Evolutionary conservation across 2,888 invertebrate genomes (phyloP).

Genomic region (Endotricha flammealis): DNA sequence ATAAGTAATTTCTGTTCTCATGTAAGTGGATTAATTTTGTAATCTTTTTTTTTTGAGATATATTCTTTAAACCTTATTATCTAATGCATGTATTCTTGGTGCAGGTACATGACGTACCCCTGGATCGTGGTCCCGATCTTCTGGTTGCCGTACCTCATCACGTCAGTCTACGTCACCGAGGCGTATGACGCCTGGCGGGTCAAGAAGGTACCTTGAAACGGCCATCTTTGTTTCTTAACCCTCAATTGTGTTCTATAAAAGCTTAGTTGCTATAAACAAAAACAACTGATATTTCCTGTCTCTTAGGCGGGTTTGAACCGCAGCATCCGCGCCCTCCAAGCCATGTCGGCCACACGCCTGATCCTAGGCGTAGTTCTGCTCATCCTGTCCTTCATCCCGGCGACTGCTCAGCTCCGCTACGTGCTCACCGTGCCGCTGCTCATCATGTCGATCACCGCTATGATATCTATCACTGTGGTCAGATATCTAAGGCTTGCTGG

Average conservation of each 20-base stretch:
- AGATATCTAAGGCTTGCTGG: slow-evolving; percentile 41
- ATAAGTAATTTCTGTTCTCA: too few relatives aligned
- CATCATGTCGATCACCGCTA: slow-evolving; percentile 29
- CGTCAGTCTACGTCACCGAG: slow-evolving; percentile 34
- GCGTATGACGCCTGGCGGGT: slow-evolving; percentile 43
- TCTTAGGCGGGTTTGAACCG: slow-evolving; percentile 51
- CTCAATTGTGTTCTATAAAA: too few relatives aligned
- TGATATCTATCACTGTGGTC: slow-evolving; percentile 36
- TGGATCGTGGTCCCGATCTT: slow-evolving; percentile 57
- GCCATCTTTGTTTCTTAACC: too few relatives aligned
- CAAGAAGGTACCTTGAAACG: slow-evolving; percentile 48
- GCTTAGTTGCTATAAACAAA: background rate
- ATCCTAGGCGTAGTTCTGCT: slow-evolving; percentile 25
- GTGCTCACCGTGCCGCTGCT: slow-evolving; percentile 41
- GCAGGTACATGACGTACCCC: slow-evolving; percentile 47
- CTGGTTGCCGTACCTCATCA: slow-evolving; percentile 54
- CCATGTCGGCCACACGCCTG: slow-evolving; percentile 43
- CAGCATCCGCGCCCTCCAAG: slow-evolving; percentile 45
- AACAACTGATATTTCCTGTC: background rate
- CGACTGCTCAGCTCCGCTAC: slow-evolving; percentile 36
- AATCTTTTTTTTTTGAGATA: too few relatives aligned
- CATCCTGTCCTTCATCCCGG: slow-evolving; percentile 26
- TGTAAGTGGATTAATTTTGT: too few relatives aligned
- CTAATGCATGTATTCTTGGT: slow-evolving; percentile 6
- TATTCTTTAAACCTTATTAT: too few relatives aligned